A percentile compares a stretch with the other conserved stretches of the same genome.
phyloP scores from a whole-genome alignment of 2,113 vertebrate genomes.

The Desmodus rotundus region DNA sequence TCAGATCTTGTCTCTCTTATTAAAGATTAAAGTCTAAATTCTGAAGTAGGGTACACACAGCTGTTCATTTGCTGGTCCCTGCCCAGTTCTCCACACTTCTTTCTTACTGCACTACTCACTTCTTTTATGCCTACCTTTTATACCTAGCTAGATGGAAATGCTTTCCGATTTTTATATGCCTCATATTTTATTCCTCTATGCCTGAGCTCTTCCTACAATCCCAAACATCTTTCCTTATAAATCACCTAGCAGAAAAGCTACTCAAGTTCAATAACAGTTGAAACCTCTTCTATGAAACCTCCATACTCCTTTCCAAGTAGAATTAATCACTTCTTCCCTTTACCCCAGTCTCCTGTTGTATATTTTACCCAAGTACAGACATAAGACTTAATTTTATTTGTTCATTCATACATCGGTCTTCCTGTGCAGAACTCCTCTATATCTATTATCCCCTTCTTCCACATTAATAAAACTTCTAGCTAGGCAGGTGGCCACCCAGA shows the following conservation, averaged over 20 bases:
- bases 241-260: not conserved
- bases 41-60: not conserved
- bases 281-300: not conserved
- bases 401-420: not conserved
- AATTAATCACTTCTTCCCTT: not conserved
- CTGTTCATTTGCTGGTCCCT: not conserved
- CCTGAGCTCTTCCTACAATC: not conserved
- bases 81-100: not conserved
- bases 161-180: not conserved
- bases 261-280: not conserved
- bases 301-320: not conserved
- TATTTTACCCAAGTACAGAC: not conserved
- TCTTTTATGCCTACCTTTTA: not conserved
- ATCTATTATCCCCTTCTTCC: not conserved
- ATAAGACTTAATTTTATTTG: not conserved
- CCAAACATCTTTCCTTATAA: not conserved
- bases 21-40: not conserved
- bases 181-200: not conserved
- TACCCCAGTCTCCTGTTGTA: not conserved
- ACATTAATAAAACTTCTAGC: not conserved
- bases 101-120: not conserved
- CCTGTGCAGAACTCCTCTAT: not conserved
- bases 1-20: not conserved
- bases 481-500: not conserved
- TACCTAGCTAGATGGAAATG: not conserved